Evolutionary conservation across 2,888 invertebrate genomes (phyloP).

Genomic region (Craniophora ligustri): DNA sequence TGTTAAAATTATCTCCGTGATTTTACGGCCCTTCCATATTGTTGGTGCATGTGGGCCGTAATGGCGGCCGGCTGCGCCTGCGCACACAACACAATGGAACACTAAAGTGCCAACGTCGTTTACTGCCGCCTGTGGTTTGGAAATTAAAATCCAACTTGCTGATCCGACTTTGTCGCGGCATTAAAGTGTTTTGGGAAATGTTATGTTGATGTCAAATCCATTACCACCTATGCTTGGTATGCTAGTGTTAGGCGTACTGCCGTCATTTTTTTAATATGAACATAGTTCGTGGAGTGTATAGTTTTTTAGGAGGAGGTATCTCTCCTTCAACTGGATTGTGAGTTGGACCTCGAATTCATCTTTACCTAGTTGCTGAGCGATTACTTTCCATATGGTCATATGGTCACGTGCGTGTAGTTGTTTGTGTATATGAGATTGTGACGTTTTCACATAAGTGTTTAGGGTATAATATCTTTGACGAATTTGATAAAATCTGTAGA

Average conservation of each 20-base stretch:
- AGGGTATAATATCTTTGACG: no score
- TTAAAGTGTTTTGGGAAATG: conserved; percentile 49
- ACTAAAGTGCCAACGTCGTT: conserved; percentile 84
- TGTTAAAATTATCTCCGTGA: conserved; percentile 63
- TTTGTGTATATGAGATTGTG: no score
- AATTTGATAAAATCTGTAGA: no score
- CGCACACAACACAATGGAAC: conserved; percentile 80
- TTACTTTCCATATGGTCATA: no score
- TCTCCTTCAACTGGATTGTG: no score
- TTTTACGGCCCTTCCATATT: conserved; percentile 67
- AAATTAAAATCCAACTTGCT: conserved; percentile 86
- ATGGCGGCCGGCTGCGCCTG: conserved; percentile 60
- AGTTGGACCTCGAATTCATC: no score
- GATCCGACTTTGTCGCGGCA: conserved; percentile 64
- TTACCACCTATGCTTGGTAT: neutral
- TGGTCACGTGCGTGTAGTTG: no score
- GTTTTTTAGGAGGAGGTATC: no score
- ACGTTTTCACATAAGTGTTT: no score
- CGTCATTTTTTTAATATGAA: no score
- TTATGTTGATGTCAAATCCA: neutral
- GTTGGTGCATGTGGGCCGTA: conserved; percentile 70
- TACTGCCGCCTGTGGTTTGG: conserved; percentile 86
- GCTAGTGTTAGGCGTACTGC: neutral
- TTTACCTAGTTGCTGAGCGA: no score
- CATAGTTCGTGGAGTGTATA: no score